phyloP scores from a whole-genome alignment of 2,113 vertebrate species.

The Myotis yumanensis region DNA sequence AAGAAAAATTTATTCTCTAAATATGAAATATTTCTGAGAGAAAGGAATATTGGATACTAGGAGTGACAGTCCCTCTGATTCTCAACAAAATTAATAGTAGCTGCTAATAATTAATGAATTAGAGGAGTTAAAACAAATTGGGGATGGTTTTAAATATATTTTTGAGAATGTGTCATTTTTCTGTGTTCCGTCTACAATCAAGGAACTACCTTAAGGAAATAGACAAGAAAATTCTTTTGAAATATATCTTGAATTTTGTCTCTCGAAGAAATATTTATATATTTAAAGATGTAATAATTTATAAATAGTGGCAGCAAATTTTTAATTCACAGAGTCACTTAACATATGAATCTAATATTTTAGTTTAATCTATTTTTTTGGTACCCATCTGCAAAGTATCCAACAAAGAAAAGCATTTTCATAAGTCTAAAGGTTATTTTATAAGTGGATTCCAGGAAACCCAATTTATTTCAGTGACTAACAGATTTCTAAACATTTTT shows the following conservation, averaged over 20 bases:
- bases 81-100: background rate
- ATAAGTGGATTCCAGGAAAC: slow-evolving; percentile 4
- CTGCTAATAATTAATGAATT: background rate
- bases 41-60: background rate
- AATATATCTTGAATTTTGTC: background rate
- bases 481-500: background rate
- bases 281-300: background rate
- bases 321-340: background rate
- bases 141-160: background rate
- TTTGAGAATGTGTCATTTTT: background rate
- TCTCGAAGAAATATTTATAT: background rate
- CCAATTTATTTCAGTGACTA: background rate
- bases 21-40: background rate
- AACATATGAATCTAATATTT: background rate
- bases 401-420: background rate
- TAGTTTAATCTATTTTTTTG: background rate
- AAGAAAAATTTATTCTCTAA: background rate
- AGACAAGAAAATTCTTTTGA: background rate
- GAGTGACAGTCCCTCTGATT: background rate
- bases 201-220: background rate
- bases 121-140: background rate
- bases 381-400: background rate
- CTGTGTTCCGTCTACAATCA: background rate
- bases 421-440: background rate
- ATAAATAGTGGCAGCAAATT: background rate